Base-by-base conservation (phyloP, 2,113 vertebrate genomes). In the Montifringilla adamsi region DNA sequence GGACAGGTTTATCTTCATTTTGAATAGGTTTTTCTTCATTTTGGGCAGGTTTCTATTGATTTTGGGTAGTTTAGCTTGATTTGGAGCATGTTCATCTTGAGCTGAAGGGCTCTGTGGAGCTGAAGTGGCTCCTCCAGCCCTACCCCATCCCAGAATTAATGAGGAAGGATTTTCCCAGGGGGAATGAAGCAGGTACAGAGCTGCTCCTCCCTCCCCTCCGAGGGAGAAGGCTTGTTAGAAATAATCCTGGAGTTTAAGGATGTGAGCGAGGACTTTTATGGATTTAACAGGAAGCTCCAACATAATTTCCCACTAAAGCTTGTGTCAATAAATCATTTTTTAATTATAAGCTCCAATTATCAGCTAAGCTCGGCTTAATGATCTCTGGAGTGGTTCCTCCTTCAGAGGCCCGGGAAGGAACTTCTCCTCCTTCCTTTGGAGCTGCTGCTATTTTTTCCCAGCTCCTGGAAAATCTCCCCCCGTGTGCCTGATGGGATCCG, bases 271-370 rank as follows among this genome's bases (percentile, higher is more conserved):
- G 82, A 86, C 89, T 88, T 96, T 43, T 35, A 80, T 28, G 62
- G 90, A 20, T 93, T 94, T 58, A 73, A 67, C 63, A 35, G 18
- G 67, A 52, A 85, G 74, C 79, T 84, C 72, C 17, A 63, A 50
- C 93, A 63, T 50, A 56, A 80, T 70, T 84, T 89, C 31, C 96
- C 81, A n/a, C 91, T 88, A 67, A 95, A 90, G 82, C 93, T 83
- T 59, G 24, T 88, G 94, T 94, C 95, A 97, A 97, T 96, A 97
- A 96, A 95, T 97, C 90, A 93, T 93, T 96, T 96, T 95, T 95
- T 96, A 96, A 97, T 97, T 97, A 96, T 88, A 83, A 95, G 43
- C 85, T 88, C 59, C 89, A 96, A 95, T 96, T 94, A 94, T 81
- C 94, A 88, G 79, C 92, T 86, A 33, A 96, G 94, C 92, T 60